Conservation (phyloP, 2,888 invertebrate species). For the Odontomyia ornata region DNA sequence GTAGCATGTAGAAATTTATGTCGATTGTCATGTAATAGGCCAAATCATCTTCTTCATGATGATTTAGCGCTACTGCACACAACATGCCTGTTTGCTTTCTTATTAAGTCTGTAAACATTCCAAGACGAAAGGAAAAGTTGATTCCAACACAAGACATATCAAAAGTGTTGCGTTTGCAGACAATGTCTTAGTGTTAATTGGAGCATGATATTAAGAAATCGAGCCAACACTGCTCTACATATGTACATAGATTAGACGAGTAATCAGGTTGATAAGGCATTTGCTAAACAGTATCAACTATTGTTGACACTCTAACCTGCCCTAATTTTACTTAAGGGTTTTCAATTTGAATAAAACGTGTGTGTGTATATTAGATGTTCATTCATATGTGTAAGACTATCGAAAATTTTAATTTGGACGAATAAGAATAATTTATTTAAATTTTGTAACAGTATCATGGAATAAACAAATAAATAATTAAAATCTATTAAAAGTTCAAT, state of each 20-base stretch:
- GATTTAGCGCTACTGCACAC: not conserved
- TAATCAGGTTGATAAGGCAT: slow-evolving; percentile 10
- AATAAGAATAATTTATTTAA: too few species aligned
- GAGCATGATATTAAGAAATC: slow-evolving; percentile 22
- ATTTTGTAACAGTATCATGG: too few species aligned
- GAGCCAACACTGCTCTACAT: too few species aligned
- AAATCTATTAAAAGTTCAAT: too few species aligned
- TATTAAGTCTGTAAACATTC: not conserved
- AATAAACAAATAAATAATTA: too few species aligned
- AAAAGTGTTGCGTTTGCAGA: not conserved
- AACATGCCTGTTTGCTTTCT: not conserved
- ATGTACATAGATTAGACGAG: not conserved
- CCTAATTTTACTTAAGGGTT: not conserved
- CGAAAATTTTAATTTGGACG: too few species aligned
- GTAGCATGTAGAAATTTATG: not conserved
- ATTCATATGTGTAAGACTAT: too few species aligned
- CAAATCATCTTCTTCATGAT: not conserved
- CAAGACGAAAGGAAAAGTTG: not conserved
- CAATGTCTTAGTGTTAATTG: not conserved
- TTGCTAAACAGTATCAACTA: not conserved
- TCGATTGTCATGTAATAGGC: not conserved
- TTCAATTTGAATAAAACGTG: not conserved
- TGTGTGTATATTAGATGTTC: not conserved
- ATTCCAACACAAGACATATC: not conserved
- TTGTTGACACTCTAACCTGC: not conserved